Evolutionary conservation across 2,797 vertebrate genomes (phyloP), one percentile per base, ranked within the genome.

Genomic region (Psittacula echo): DNA sequence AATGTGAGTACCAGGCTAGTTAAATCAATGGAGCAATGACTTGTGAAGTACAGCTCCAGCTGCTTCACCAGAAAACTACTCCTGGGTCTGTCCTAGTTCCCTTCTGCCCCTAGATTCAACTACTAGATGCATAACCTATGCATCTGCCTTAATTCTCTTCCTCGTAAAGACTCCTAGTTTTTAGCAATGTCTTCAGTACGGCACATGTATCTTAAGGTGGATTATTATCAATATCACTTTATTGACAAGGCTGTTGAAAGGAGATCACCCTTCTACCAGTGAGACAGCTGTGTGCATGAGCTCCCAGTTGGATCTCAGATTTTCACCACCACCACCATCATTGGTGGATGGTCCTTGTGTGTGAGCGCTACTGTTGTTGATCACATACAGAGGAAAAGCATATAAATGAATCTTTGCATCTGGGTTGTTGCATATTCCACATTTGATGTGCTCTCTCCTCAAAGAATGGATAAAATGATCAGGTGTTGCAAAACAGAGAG

Each of bases 1-100:
- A 42, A 9, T 0, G 0, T 1, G 60, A 85, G 19, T 0, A 6
- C 10, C 21, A 20, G 21, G 11, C 11, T 39, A 41, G 11, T 37
- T 29, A 62, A 48, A 42, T 10, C 4, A 23, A 10, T 1, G 24
- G 41, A 58, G 30, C 53, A 39, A 11, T 1, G 20, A 21, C 50
- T 91, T 34, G 34, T 41, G 10, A 58, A 2, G 12, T 21, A 20
- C 81, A 56, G 13, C 9, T 39, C 29, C 0, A 2, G 8, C 17
- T 60, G 51, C 66, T 81, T 65, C 5, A 4, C 41, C 53, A 41
- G 41, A 83, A 65, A 47, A 21, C 19, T 20, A 12, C 26, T 71
- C 29, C 41, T 6, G 3, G 3, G 30, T 44, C 74, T 45, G 27
- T 18, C 34, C 30, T 23, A 58, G 56, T 50, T 86, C 26, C 18